Evolutionary conservation across 2,113 vertebrate species (phyloP), one percentile per base, ranked within the genome.

Genomic region (Pomatorhinus ruficollis): DNA sequence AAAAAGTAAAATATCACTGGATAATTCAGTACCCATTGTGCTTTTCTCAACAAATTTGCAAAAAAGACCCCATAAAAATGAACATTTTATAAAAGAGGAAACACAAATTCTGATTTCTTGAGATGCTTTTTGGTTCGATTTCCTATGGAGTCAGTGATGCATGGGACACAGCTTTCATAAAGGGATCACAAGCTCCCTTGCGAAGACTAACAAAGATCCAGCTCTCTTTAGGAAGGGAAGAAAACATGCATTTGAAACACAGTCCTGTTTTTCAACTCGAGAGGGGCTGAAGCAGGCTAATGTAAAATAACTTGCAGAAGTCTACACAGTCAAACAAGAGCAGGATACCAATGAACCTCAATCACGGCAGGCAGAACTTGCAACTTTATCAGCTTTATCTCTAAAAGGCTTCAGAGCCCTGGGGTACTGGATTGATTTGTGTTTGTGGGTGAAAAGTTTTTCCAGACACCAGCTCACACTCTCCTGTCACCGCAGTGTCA

Each of bases 261-360:
- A 10, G 7, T 4, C 15, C 20, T 33, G 19, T 33, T 61, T 56
- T 66, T 60, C 28, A 0, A 85, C 33, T 37, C 0, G 0, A 50
- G 39, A n/a, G 18, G 8, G 49, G 10, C 44, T 91, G 53, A 85
- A 93, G 74, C 15, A 49, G n/a, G 3, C 9, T 25, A 54, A 90
- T 1, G 2, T 30, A 72, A 87, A 94, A 60, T 35, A 97, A 91
- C 66, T 87, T 74, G 45, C 25, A 16, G 50, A 74, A 84, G 35
- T 59, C 56, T 82, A 47, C 2, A 3, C 19, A 88, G 66, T 21
- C 40, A 57, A 61, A 76, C 40, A 83, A 90, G 14, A 77, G 33
- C 66, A 84, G 35, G 19, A 71, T 83, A n/a, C 56, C 61, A 71
- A 56, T 2, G 1, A 93, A 90, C 53, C 52, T 85, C 31, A 56